These are phyloP conservation scores for Cyanocitta stelleri DNA, from an alignment of 2,113 vertebrate genomes.

Conservation along the genomic window DNA sequence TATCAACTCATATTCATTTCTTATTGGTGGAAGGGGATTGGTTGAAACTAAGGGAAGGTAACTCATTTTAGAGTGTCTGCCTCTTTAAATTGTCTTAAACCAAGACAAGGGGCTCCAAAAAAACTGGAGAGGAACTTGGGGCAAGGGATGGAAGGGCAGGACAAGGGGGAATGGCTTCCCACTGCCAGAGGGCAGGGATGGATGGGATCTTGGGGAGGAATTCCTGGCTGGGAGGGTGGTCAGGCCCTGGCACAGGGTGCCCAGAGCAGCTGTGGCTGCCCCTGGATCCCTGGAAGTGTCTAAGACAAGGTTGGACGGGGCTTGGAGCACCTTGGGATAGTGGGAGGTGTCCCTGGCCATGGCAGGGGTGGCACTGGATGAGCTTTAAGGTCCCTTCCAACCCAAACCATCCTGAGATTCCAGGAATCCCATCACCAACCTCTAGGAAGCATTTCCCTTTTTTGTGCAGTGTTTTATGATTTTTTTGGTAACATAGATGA, in stretches of 20 bases:
- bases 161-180: neutral
- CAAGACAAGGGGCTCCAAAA: neutral
- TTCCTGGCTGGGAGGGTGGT: neutral
- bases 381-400: neutral
- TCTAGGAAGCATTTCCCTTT: neutral
- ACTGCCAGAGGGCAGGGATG: fast-evolving
- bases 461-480: neutral
- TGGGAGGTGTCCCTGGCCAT: fast-evolving
- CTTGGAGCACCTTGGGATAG: fast-evolving
- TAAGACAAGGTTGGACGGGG: fast-evolving
- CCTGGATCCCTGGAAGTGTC: neutral
- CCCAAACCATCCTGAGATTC: neutral
- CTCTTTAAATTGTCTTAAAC: neutral
- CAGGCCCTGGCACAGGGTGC: neutral
- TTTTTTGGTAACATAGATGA: neutral
- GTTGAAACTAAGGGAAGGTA: neutral
- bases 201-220: neutral
- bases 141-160: neutral
- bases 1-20: neutral
- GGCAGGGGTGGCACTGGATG: too few relatives aligned
- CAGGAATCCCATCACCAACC: neutral
- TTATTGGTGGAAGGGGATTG: neutral
- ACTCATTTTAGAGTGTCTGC: neutral
- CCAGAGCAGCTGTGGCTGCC: neutral
- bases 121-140: neutral